Evolutionary conservation across 2,113 vertebrate genomes (phyloP).

Genomic region (Cyphomyrus plagiostoma): DNA sequence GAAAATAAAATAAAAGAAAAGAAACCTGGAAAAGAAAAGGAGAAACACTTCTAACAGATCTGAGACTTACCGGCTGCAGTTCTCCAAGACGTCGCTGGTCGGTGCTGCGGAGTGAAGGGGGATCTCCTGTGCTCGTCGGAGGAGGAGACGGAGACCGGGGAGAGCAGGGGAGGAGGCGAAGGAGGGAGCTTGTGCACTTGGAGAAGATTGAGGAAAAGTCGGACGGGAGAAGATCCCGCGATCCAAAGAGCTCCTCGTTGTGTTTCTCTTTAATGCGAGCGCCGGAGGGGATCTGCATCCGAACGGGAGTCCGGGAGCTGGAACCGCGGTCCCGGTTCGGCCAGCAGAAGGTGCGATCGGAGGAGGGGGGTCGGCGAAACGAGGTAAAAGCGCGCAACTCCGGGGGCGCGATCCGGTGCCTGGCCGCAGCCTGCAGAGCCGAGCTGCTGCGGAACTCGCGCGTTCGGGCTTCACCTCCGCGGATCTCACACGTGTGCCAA

Average conservation of each 20-base stretch:
- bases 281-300: background rate
- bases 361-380: background rate
- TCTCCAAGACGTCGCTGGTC: constrained; percentile 53
- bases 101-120: constrained; percentile 57
- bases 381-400: background rate
- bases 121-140: background rate
- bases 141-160: background rate
- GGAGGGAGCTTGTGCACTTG: constrained; percentile 10
- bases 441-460: background rate
- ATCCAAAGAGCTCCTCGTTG: background rate
- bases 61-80: background rate
- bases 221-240: background rate
- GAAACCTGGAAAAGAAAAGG: background rate
- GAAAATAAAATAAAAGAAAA: background rate
- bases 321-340: background rate
- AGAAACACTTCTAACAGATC: background rate
- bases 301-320: background rate
- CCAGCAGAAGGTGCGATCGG: background rate
- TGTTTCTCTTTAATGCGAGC: background rate
- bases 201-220: constrained; percentile 4
- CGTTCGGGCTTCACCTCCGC: background rate
- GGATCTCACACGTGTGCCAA: background rate
- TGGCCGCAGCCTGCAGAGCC: background rate
- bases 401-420: background rate
- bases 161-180: background rate